Evolutionary conservation across 2,888 invertebrate genomes (phyloP), one percentile per base, ranked within the genome.

Genomic region (Acrocyrtus sp.): DNA sequence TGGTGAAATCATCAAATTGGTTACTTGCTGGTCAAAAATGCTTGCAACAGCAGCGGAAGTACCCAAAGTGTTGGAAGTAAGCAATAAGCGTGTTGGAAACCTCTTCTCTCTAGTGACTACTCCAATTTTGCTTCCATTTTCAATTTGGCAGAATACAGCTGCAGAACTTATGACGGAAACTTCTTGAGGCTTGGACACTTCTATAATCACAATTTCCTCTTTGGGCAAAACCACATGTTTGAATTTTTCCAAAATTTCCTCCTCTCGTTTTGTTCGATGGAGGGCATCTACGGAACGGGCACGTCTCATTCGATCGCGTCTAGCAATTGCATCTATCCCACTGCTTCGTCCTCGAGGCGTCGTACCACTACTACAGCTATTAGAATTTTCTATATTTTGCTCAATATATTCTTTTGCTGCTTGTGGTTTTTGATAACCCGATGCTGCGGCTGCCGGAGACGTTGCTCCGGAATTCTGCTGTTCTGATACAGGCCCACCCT

Each of bases 201-300:
- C 81, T 51, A 81, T 81, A 63, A 81, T 81, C 56, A 81, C 80
- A 69, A 81, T 76, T 75, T 81, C 80, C 77, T 81, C 81, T 74
- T 81, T 81, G 34, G 81, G 81, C 43, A 65, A 72, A 62, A 80
- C 78, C 70, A 78, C 78, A 75, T 77, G 75, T 57, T 76, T 77
- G 45, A 80, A 78, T 77, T 81, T 81, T 39, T 80, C 78, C 78
- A 81, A 68, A 50, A 81, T 78, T 74, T 80, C 79, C 77, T 78
- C 78, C 51, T 80, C 78, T 10, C 78, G 70, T 34, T 67, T 70
- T 10, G 76, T 70, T 10, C 76, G 51, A 63, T 80, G 88, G 72
- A 94, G 87, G 2, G 93, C 90, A 84, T 95, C 95, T 56, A 95
- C 94, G 63, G 94, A 94, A 45, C 94, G 88, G 3, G 95, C 94